A percentile compares a stretch with the other conserved stretches of the same genome.
Evolutionary conservation across 1,140 invertebrate species (phyloP).

Genomic region (Drosophila biarmipes): DNA sequence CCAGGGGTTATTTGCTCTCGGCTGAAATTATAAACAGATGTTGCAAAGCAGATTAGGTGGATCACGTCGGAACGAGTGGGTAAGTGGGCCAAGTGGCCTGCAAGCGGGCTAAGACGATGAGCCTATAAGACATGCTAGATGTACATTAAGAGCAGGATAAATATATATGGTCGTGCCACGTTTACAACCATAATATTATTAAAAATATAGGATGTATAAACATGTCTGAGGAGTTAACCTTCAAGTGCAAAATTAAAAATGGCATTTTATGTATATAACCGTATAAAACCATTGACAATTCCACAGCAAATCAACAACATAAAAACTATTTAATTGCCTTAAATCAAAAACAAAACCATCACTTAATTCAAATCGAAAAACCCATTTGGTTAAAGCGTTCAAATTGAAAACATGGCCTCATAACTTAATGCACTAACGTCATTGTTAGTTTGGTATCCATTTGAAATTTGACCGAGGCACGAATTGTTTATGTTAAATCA

Average conservation of each 20-base stretch:
- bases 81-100: slow-evolving; percentile 36
- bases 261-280: too few species aligned
- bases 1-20: slow-evolving; percentile 16
- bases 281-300: too few species aligned
- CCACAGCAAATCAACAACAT: too few species aligned
- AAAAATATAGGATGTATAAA: too few species aligned
- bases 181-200: too few species aligned
- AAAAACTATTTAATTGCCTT: too few species aligned
- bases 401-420: not conserved
- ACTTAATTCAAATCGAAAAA: not conserved
- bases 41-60: slow-evolving; percentile 43
- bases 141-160: not conserved
- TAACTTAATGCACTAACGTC: not conserved
- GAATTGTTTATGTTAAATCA: not conserved
- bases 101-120: slow-evolving; percentile 2
- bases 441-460: not conserved
- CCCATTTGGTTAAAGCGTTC: not conserved
- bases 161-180: too few species aligned
- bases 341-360: not conserved
- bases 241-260: too few species aligned
- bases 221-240: too few species aligned
- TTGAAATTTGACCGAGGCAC: not conserved
- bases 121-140: slow-evolving; percentile 8
- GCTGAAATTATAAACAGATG: slow-evolving; percentile 51
- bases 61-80: slow-evolving; percentile 25